Evolutionary conservation across 1,140 invertebrate species (phyloP), one percentile per base, ranked within the genome.

Genomic region (Drosophila pallidifrons): DNA sequence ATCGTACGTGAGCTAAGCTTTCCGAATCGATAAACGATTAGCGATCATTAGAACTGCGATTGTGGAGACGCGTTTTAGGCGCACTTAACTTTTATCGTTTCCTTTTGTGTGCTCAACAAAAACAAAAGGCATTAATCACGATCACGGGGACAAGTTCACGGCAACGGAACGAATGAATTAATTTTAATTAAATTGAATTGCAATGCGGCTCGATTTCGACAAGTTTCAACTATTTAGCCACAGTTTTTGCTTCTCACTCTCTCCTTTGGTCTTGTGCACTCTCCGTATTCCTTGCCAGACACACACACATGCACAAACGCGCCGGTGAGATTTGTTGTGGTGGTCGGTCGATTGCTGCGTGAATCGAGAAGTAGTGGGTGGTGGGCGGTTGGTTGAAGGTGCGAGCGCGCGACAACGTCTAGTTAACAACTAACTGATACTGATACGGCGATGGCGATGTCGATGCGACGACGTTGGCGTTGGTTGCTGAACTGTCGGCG

Each of bases 361-460:
- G 49, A 38, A 38, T 38, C 35, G 8, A 3, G 3, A 25, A 25
- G 20, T 25, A 25, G 35, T 38, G 35, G 35, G 10, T 38, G 6
- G 35, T 38, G 35, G 35, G 11, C 58, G 28, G 57, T 13, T 67
- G 28, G 57, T 13, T 43, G 35, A 30, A 30, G 63, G 20, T 54
- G 54, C 55, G 68, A 72, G 49, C 30, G 41, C 73, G 75, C 85
- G 71, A 71, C 75, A 52, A 76, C 74, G 67, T 79, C 81, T 86
- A 89, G 85, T 89, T 89, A 89, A 81, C 75, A 89, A 89, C 86
- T 89, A 85, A 89, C 77, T 88, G 85, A 87, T 86, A 88, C 83
- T 13, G 66, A 30, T 51, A 63, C 61, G 41, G 16, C 60, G 51
- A 52, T 10, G 35, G 20, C 32, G 43, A 49, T 13, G 28, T 6